Percentiles rank a stretch among this genome's conserved stretches.
Conservation (phyloP, 2,888 invertebrate genomes). For the Amorpha juglandis region DNA sequence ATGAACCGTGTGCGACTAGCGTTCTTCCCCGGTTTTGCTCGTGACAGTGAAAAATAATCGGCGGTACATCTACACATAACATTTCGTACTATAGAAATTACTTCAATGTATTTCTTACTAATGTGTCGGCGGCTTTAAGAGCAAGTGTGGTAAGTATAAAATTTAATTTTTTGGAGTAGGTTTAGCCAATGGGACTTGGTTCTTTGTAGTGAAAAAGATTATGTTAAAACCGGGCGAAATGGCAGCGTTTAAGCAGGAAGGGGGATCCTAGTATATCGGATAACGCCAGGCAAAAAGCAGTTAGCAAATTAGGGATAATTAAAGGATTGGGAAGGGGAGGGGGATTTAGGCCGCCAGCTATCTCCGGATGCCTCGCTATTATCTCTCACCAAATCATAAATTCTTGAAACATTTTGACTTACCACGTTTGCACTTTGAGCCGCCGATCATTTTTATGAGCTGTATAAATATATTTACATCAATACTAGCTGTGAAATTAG, state of each 20-base stretch:
- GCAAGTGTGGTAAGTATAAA: background rate
- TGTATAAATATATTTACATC: conserved; percentile 18
- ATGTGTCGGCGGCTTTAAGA: background rate
- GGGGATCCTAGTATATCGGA: too few species aligned
- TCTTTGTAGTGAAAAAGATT: too few species aligned
- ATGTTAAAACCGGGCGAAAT: too few species aligned
- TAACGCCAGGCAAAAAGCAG: background rate
- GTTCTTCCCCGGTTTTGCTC: background rate
- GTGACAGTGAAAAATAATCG: background rate
- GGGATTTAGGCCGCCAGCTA: too few species aligned
- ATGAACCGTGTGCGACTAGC: conserved; percentile 7
- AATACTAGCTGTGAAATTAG: conserved; percentile 13
- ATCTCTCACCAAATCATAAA: too few species aligned
- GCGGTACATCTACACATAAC: background rate
- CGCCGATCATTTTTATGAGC: background rate
- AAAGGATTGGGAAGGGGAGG: too few species aligned
- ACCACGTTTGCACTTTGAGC: background rate
- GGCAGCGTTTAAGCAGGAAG: too few species aligned
- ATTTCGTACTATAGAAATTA: conserved; percentile 4
- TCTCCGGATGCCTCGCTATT: too few species aligned
- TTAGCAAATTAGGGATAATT: too few species aligned
- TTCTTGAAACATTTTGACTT: background rate
- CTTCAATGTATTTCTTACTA: conserved; percentile 5
- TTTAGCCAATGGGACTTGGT: too few species aligned
- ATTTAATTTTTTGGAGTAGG: background rate